These are phyloP conservation scores for Onychorhynchus coronatus DNA, from an alignment of 2,113 vertebrate genomes.

Conservation along the genomic window DNA sequence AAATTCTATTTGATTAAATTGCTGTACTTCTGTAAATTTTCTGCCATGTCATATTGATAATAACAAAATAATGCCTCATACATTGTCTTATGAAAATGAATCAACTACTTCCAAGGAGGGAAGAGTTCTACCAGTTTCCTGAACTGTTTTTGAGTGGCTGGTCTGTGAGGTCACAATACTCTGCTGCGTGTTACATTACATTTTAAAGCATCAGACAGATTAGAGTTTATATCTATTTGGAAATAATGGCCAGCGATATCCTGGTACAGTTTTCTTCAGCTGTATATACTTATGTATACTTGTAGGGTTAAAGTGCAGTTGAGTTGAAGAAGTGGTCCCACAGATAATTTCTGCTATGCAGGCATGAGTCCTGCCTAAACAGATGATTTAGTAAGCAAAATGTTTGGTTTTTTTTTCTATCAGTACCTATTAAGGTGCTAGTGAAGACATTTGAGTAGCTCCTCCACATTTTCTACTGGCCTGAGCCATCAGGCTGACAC, in stretches of 20 bases:
- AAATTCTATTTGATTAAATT: neutral
- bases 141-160: neutral
- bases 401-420: neutral
- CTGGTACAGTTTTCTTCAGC: neutral
- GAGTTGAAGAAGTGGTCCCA: neutral
- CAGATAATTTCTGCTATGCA: neutral
- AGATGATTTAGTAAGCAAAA: neutral
- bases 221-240: neutral
- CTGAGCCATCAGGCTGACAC: neutral
- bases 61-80: neutral
- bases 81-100: neutral
- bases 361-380: neutral
- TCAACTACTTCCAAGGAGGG: neutral
- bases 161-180: neutral
- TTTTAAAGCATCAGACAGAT: neutral
- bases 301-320: neutral
- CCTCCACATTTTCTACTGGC: neutral
- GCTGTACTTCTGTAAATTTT: neutral
- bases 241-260: neutral
- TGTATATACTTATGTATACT: neutral
- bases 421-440: neutral
- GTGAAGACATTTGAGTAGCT: neutral
- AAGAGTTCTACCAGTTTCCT: neutral
- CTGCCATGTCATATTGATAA: neutral
- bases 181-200: fast-evolving